Evolutionary conservation across 2,113 vertebrate species (phyloP).

Genomic region (Corvus moneduloides): DNA sequence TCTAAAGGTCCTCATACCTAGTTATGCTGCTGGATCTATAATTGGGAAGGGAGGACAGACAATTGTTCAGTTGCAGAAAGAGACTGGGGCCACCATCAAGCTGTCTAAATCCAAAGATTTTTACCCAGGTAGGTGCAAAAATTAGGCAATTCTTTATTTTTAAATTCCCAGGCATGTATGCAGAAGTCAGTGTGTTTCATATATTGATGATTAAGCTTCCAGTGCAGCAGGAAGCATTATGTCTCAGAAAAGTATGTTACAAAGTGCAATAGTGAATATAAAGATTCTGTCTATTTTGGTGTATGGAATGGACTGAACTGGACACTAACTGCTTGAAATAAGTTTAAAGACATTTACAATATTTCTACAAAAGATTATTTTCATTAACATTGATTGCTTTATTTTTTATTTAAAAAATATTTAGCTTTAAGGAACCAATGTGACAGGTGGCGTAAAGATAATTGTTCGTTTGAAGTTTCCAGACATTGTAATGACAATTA

Average conservation of each 20-base stretch:
- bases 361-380: slow-evolving; percentile 7
- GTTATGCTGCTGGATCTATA: slow-evolving; percentile 92
- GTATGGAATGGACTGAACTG: neutral
- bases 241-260: slow-evolving; percentile 10
- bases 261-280: slow-evolving; percentile 27
- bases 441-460: slow-evolving; percentile 68
- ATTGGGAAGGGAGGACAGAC: slow-evolving; percentile 91
- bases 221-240: neutral
- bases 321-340: neutral
- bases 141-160: slow-evolving; percentile 64
- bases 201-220: slow-evolving; percentile 18
- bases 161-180: slow-evolving; percentile 34
- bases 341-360: neutral
- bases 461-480: slow-evolving; percentile 69
- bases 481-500: slow-evolving; percentile 74
- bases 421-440: slow-evolving; percentile 33
- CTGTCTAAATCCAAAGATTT: slow-evolving; percentile 92
- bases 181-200: slow-evolving; percentile 20
- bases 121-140: slow-evolving; percentile 85
- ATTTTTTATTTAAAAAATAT: neutral
- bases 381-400: neutral
- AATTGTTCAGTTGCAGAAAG: slow-evolving; percentile 90
- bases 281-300: neutral
- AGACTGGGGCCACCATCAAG: slow-evolving; percentile 90
- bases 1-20: slow-evolving; percentile 91